Evolutionary conservation across 2,113 vertebrate species (phyloP).

Genomic region (Tursiops truncatus): DNA sequence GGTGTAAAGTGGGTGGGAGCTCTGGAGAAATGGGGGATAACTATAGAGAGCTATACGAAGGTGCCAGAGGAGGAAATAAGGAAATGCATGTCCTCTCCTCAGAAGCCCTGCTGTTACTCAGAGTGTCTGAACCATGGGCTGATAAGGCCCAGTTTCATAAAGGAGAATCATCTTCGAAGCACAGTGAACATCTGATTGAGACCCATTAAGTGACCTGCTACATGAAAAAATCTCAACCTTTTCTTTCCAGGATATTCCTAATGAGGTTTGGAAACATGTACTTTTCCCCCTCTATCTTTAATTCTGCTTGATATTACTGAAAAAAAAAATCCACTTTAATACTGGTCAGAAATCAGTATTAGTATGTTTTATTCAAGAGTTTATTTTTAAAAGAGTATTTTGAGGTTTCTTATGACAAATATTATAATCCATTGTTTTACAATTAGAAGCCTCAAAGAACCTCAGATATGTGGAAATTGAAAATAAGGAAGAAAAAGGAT

Average conservation of each 20-base stretch:
- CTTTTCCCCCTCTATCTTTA: not conserved
- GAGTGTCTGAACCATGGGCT: not conserved
- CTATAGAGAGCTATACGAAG: not conserved
- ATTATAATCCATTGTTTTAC: not conserved
- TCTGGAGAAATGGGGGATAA: not conserved
- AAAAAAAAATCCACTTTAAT: not conserved
- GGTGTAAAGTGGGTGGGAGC: not conserved
- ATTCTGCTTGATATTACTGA: not conserved
- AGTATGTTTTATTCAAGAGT: not conserved
- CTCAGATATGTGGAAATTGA: not conserved
- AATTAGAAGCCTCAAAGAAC: slow-evolving; percentile 6
- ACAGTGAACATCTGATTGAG: not conserved
- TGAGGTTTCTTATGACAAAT: slow-evolving; percentile 20
- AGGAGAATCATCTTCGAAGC: not conserved
- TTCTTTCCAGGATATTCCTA: slow-evolving; percentile 25
- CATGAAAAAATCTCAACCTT: not conserved
- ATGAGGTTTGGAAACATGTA: not conserved
- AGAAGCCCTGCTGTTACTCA: not conserved
- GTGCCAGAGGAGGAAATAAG: not conserved
- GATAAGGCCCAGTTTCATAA: not conserved
- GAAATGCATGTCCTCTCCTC: not conserved
- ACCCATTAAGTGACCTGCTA: not conserved
- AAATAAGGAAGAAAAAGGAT: not conserved
- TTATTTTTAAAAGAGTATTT: slow-evolving; percentile 6
- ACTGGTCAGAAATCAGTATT: not conserved